Evolutionary conservation across 2,797 vertebrate genomes (phyloP).

Genomic region (Halcyon smyrnensis): DNA sequence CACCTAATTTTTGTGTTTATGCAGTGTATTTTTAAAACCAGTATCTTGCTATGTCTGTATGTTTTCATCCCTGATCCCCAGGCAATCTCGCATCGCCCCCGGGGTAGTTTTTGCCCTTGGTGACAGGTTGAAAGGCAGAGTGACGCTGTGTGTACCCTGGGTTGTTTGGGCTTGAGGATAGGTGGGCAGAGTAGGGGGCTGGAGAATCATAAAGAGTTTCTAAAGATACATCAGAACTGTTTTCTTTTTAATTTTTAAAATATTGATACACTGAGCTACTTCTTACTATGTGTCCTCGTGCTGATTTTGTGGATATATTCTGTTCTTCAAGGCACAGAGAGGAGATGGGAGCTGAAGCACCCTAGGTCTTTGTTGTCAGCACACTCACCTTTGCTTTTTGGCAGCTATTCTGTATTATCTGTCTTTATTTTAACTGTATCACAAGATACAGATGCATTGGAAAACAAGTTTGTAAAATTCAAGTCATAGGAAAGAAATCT

Average conservation of each 20-base stretch:
- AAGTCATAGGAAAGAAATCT: neutral
- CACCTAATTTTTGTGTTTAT: neutral
- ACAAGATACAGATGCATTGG: neutral
- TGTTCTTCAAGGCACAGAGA: neutral
- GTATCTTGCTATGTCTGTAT: neutral
- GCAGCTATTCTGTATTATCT: neutral
- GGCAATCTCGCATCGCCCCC: accelerated
- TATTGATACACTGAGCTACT: neutral
- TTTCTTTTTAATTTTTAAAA: neutral
- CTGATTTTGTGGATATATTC: neutral
- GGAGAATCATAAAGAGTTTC: neutral
- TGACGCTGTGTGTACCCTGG: neutral
- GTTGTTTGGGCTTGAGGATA: neutral
- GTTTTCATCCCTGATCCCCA: neutral
- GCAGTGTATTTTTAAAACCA: neutral
- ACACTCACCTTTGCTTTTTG: neutral
- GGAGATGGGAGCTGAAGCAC: neutral
- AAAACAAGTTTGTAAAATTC: neutral
- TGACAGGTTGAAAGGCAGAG: neutral
- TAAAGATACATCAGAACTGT: neutral
- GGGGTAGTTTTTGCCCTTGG: neutral
- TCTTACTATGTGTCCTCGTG: neutral
- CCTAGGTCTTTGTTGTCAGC: neutral
- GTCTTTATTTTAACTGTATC: neutral
- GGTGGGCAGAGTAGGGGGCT: neutral